These are phyloP conservation scores for Camptogramma bilineatum DNA, from an alignment of 2,888 invertebrate species.

Conservation along the genomic window DNA sequence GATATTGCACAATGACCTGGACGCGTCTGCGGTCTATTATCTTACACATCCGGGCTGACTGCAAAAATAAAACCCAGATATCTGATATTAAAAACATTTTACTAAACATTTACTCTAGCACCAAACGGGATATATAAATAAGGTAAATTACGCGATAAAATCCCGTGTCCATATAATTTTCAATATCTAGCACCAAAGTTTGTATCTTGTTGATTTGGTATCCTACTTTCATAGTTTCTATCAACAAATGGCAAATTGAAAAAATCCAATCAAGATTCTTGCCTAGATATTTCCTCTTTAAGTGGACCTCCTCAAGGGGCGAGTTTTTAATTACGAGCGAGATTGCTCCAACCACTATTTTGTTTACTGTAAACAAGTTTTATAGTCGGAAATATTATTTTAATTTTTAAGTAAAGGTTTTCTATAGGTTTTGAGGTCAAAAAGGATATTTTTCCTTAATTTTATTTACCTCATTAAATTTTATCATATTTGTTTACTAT, in stretches of 20 bases:
- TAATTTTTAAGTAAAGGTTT: neutral
- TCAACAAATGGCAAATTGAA: constrained; percentile 12
- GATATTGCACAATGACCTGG: neutral
- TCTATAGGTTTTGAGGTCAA: neutral
- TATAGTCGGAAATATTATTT: constrained; percentile 29
- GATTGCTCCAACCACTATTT: constrained; percentile 57
- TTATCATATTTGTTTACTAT: neutral
- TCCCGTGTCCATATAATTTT: too few species aligned
- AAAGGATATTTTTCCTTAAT: neutral
- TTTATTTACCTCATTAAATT: neutral
- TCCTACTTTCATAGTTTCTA: neutral
- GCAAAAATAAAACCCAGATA: neutral
- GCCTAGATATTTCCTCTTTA: constrained; percentile 16
- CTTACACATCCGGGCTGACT: neutral
- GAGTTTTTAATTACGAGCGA: constrained; percentile 69
- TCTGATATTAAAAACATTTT: neutral
- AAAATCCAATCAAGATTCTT: constrained; percentile 18
- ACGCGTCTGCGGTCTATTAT: neutral
- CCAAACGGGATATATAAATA: too few species aligned
- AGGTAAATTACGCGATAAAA: neutral
- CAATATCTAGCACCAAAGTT: too few species aligned
- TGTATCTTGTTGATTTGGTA: neutral
- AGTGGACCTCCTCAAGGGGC: constrained; percentile 38
- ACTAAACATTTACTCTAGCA: too few species aligned
- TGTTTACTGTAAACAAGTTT: constrained; percentile 54